Evolutionary conservation across 2,888 invertebrate genomes (phyloP), one percentile per base, ranked within the genome.

Genomic region (Sarcophaga variegata): DNA sequence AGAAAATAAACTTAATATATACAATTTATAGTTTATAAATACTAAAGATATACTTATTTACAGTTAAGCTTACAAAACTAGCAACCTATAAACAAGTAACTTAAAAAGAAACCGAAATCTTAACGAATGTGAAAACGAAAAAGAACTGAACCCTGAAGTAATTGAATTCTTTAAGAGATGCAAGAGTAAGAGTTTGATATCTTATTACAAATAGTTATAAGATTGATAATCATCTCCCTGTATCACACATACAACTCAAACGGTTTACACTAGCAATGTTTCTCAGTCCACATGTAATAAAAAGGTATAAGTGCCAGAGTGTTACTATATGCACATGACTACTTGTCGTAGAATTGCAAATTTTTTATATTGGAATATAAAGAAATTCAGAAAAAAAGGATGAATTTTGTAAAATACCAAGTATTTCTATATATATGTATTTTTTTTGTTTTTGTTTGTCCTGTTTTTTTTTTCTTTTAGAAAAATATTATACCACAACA

Each of bases 111-210:
- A 69, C 4, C 20, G 14, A 74, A 72, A 37, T 20, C n/a, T n/a
- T 17, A 20, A 67, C 12, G 59, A 12, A 27, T 47, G 22, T 22
- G 49, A 10, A 22, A 49, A 49, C 25, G 11, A 20, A 45, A n/a
- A 45, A 8, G 14, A 67, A 22, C 20, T 0, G 5, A 67, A 12
- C 37, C 8, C 54, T 77, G 20, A 67, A 64, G 80, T 80, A 64
- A 81, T 72, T 59, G 67, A 77, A 77, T 69, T 76, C 54, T 54
- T 54, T 3, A 66, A 12, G 37, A 59, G 59, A 20, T n/a, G 54
- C n/a, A 64, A 72, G n/a, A 77, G 59, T 60, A 60, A 81, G 75
- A 81, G 25, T 79, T 66, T 86, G 79, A 60, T 75, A 82, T 82
- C 75, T 70, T 70, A 59, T 82, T 78, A 64, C 74, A 74, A 54